Base-by-base conservation (phyloP, 2,797 vertebrate species). In the Diplodus puntazzo region DNA sequence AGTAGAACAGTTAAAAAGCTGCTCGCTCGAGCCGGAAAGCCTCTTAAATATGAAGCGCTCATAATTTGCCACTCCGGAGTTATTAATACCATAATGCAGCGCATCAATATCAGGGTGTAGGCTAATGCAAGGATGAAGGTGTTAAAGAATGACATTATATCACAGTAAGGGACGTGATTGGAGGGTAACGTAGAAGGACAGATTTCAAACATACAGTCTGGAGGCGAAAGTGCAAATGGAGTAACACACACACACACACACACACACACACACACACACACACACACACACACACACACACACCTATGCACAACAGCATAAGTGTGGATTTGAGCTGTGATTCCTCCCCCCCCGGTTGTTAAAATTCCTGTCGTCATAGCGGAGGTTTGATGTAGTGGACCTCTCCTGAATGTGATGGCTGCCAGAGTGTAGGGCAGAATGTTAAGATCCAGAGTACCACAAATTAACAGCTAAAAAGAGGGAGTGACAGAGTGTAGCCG, bases 391-490 rank as follows among this genome's bases (percentile, higher is more conserved):
- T 92, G 74, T 86, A 92, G 91, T 90, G 89, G 79, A 78, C 65
- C 70, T 77, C 69, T 80, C 66, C 34, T 81, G 83, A 78, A 86
- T 86, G 86, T 87, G 90, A 91, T 85, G 82, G 85, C 88, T 87
- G 85, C 67, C 52, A 69, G 69, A 72, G 82, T n/a, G 75, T 14
- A 69, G 83, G 69, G 76, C 80, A 67, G 85, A 83, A 87, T 85
- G 85, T 85, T 87, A 87, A 93, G 74, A 83, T 84, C 63, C 60
- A 69, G 71, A 69, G 60, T 23, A 53, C 81, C 85, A 83, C 84
- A 92, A 90, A 92, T 92, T 86, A 92, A 87, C 86, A 69, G 75
- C 84, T 82, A 83, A 90, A 90, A 92, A 89, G 82, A 80, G 76
- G 86, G 77, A 89, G 83, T 92, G 92, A 93, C 92, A 87, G 86